Evolutionary conservation across 64 coral and sea anemone genomes (phyloP).

Genomic region (Dendrophyllia cribrosa): DNA sequence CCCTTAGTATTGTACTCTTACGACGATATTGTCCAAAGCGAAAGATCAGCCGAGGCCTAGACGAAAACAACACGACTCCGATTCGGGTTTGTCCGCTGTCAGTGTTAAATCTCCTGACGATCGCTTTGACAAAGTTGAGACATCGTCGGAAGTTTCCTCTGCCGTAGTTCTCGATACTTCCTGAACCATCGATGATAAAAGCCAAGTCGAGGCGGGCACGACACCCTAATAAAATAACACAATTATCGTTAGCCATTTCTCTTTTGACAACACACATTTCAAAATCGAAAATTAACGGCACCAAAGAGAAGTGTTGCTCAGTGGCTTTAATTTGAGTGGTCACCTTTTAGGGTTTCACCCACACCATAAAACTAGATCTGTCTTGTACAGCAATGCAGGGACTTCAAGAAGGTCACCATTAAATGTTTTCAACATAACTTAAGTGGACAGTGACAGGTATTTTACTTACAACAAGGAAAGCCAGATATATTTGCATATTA

Average conservation of each 20-base stretch:
- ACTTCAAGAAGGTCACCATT: no score
- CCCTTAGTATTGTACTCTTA: not conserved
- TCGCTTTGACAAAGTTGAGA: constrained; percentile 57
- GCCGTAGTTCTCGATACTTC: constrained; percentile 70
- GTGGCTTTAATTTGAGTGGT: no score
- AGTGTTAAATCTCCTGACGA: constrained; percentile 46
- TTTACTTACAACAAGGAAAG: no score
- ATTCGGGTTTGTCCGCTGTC: constrained; percentile 51
- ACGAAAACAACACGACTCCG: constrained; percentile 56
- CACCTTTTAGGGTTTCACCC: no score
- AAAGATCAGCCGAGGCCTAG: constrained; percentile 50
- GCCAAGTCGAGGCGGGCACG: constrained; percentile 67
- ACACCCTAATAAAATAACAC: constrained; percentile 31
- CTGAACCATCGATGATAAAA: constrained; percentile 78
- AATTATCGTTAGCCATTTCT: not conserved
- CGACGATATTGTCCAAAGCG: constrained; percentile 53
- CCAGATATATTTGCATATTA: no score
- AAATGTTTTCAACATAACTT: no score
- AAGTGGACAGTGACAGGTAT: no score
- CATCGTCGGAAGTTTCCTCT: constrained; percentile 62
- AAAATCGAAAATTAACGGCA: no score
- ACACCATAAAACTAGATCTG: no score
- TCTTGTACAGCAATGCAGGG: no score
- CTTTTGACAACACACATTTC: no score
- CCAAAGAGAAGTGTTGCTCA: not conserved